These are phyloP conservation scores for Theocolax elegans DNA, from an alignment of 1,140 invertebrate species.

Conservation along the genomic window DNA sequence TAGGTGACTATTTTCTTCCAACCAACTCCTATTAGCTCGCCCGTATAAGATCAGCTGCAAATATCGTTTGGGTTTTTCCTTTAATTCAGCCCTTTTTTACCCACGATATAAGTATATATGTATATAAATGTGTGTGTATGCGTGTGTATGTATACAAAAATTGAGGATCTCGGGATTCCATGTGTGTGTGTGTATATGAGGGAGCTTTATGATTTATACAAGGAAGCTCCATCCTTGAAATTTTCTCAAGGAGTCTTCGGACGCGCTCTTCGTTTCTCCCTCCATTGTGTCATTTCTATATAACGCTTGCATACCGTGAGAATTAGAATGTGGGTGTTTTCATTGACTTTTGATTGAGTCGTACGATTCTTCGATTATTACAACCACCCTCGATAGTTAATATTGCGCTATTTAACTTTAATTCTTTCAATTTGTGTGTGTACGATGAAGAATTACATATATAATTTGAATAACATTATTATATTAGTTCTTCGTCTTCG, in stretches of 20 bases:
- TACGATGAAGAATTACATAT: too few species aligned
- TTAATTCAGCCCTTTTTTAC: constrained; percentile 25
- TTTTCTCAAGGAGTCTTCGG: neutral
- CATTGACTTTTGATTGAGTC: constrained; percentile 10
- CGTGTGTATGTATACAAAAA: too few species aligned
- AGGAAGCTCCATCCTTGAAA: constrained; percentile 4
- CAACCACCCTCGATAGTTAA: neutral
- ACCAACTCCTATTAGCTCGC: constrained; percentile 21
- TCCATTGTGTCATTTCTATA: too few species aligned
- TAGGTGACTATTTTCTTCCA: neutral
- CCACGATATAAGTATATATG: neutral
- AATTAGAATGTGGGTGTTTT: constrained; percentile 31
- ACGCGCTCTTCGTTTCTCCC: neutral
- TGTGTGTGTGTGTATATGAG: neutral
- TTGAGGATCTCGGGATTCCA: too few species aligned
- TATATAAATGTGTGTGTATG: too few species aligned
- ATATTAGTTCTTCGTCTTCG: too few species aligned
- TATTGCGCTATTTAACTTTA: too few species aligned
- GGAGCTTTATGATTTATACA: constrained; percentile 24
- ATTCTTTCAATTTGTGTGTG: too few species aligned
- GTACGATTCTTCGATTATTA: neutral
- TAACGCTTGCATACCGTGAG: constrained; percentile 26
- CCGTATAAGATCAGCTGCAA: constrained; percentile 15
- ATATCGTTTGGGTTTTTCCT: constrained; percentile 5
- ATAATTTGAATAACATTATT: too few species aligned